These are phyloP conservation scores for Macrostomum lignano DNA, from an alignment of 1,140 invertebrate genomes.

Conservation along the genomic window DNA sequence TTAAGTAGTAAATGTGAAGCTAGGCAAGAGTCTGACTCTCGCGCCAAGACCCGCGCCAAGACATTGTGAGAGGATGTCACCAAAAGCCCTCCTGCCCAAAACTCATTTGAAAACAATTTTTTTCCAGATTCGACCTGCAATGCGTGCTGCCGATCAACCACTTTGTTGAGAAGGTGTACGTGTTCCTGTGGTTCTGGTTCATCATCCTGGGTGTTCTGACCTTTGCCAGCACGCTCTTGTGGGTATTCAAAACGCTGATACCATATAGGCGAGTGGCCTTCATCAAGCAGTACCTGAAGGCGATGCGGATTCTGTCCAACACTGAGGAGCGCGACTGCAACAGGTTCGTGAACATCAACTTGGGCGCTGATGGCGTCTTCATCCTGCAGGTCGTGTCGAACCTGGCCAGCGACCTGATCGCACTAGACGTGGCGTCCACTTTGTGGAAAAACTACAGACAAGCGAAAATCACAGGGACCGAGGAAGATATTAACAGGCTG, in stretches of 20 bases:
- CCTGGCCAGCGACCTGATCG: conserved; percentile 10
- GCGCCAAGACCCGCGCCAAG: too few relatives aligned
- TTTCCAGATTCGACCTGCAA: conserved; percentile 26
- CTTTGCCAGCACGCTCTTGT: conserved; percentile 20
- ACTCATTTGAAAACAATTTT: too few relatives aligned
- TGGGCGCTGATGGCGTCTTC: conserved; percentile 10
- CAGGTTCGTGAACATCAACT: conserved; percentile 5
- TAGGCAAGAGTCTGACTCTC: too few relatives aligned
- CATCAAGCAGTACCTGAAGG: conserved; percentile 24
- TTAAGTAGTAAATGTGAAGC: too few relatives aligned
- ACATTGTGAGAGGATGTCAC: too few relatives aligned
- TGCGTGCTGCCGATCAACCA: conserved; percentile 33
- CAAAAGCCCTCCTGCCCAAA: too few relatives aligned
- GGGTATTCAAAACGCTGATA: conserved; percentile 13
- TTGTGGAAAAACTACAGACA: conserved; percentile 6
- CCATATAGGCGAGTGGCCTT: conserved; percentile 17
- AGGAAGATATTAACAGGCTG: conserved; percentile 5
- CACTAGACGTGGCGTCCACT: conserved; percentile 7
- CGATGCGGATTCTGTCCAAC: conserved; percentile 8
- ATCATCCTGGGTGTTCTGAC: conserved; percentile 30
- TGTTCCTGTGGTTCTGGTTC: conserved; percentile 34
- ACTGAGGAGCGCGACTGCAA: conserved; percentile 7
- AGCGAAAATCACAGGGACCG: conserved; percentile 6
- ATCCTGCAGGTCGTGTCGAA: conserved; percentile 10
- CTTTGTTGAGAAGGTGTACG: conserved; percentile 33